phyloP scores from a whole-genome alignment of 92 coral and sea anemone genomes.

The Scolanthus callimorphus region DNA sequence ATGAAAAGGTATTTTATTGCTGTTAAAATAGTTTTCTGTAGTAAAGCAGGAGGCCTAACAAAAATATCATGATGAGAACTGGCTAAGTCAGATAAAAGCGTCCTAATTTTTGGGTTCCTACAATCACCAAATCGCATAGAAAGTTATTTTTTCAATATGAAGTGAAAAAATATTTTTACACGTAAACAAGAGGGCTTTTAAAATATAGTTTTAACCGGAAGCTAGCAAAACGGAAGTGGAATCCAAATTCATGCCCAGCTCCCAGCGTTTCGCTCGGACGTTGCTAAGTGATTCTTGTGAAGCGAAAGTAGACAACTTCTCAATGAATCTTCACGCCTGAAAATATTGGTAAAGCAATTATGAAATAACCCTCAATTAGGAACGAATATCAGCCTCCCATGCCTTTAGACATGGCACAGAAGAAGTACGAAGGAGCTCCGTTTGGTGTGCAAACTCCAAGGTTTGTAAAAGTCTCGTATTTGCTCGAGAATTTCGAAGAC shows the following conservation, averaged over 20 bases:
- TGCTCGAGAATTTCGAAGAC: neutral
- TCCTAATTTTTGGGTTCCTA: too few relatives aligned
- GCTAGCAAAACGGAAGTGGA: neutral
- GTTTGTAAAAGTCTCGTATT: slow-evolving; percentile 31
- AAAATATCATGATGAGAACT: too few relatives aligned
- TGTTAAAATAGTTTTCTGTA: too few relatives aligned
- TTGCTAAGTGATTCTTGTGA: neutral
- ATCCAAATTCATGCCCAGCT: neutral
- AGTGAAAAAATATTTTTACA: too few relatives aligned
- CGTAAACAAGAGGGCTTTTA: too few relatives aligned
- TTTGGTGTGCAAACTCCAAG: slow-evolving; percentile 95
- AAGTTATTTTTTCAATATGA: too few relatives aligned
- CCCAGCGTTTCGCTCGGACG: neutral
- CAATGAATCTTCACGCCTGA: neutral
- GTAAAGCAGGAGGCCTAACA: too few relatives aligned
- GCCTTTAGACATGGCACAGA: slow-evolving; percentile 66
- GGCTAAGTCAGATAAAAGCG: too few relatives aligned
- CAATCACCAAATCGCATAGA: too few relatives aligned
- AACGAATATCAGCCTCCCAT: neutral
- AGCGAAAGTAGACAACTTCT: slow-evolving; percentile 7
- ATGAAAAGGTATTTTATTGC: too few relatives aligned
- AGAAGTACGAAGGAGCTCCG: slow-evolving; percentile 89
- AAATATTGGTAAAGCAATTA: neutral
- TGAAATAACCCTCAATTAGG: neutral
- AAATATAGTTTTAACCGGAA: too few relatives aligned